A percentile compares a stretch with the other conserved stretches of the same genome.
phyloP scores from a whole-genome alignment of 2,113 vertebrate genomes.

The Dromas ardeola region DNA sequence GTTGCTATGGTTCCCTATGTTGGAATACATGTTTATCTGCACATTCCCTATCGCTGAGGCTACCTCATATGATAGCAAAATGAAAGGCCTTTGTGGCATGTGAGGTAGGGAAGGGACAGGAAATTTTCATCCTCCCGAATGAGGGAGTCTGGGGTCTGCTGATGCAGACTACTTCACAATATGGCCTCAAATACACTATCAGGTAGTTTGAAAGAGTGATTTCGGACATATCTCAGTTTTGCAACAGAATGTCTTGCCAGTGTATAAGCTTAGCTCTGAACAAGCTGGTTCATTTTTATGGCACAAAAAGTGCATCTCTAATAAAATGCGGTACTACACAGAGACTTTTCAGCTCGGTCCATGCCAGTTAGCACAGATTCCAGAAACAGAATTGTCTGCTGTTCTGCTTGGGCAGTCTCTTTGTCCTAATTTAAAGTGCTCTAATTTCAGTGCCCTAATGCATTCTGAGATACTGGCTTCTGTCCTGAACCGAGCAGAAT shows the following conservation, averaged over 20 bases:
- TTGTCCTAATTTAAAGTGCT: neutral
- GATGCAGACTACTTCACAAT: neutral
- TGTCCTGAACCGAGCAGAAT: neutral
- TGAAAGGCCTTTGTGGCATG: neutral
- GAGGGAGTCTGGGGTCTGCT: neutral
- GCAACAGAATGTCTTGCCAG: neutral
- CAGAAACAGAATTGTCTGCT: neutral
- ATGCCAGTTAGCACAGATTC: neutral
- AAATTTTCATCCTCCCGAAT: neutral
- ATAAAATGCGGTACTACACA: neutral
- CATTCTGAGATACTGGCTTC: neutral
- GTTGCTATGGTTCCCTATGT: conserved; percentile 7
- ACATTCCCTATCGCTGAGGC: neutral
- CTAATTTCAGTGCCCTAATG: neutral
- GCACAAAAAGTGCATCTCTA: neutral
- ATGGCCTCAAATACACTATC: neutral
- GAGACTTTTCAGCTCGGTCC: neutral
- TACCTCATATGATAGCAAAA: neutral
- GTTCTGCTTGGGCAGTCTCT: neutral
- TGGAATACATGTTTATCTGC: neutral
- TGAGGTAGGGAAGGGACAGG: too few species aligned
- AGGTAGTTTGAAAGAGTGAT: neutral
- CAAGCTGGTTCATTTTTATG: neutral
- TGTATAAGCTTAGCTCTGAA: neutral
- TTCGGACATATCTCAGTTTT: neutral